Evolutionary conservation across 2,888 invertebrate species (phyloP).

Genomic region (Stenoptilia bipunctidactyla): DNA sequence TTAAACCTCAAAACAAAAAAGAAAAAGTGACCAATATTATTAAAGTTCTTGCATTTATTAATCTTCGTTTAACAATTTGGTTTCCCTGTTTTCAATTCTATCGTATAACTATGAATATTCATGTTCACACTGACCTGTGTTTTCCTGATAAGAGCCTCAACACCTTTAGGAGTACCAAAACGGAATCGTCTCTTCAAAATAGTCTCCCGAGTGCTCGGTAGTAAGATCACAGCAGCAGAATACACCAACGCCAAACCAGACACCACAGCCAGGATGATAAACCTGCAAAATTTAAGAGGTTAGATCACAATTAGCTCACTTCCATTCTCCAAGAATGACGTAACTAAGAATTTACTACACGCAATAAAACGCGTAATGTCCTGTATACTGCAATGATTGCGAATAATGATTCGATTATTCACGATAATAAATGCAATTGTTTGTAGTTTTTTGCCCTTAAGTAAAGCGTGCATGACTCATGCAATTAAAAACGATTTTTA

Average conservation of each 20-base stretch:
- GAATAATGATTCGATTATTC: background rate
- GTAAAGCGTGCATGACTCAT: background rate
- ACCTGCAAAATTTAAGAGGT: conserved; percentile 70
- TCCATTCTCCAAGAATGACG: too few relatives aligned
- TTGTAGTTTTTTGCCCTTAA: background rate
- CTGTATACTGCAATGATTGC: too few relatives aligned
- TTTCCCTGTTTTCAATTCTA: too few relatives aligned
- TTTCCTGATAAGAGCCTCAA: conserved; percentile 81
- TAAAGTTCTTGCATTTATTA: background rate
- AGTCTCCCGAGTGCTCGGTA: conserved; percentile 85
- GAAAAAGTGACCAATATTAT: background rate
- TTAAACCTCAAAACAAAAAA: too few relatives aligned
- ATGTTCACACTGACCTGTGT: conserved; percentile 75
- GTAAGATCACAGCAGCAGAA: conserved; percentile 81
- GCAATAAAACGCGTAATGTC: too few relatives aligned
- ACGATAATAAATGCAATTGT: background rate
- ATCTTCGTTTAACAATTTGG: too few relatives aligned
- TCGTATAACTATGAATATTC: too few relatives aligned
- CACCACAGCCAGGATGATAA: conserved; percentile 81
- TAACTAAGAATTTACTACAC: too few relatives aligned
- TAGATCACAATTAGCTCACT: too few relatives aligned
- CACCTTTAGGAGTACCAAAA: conserved; percentile 80
- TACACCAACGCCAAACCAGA: conserved; percentile 86
- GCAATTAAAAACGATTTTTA: background rate
- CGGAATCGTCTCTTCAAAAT: conserved; percentile 85